Conservation (phyloP, 2,888 invertebrate species). For the Dromius quadrimaculatus region DNA sequence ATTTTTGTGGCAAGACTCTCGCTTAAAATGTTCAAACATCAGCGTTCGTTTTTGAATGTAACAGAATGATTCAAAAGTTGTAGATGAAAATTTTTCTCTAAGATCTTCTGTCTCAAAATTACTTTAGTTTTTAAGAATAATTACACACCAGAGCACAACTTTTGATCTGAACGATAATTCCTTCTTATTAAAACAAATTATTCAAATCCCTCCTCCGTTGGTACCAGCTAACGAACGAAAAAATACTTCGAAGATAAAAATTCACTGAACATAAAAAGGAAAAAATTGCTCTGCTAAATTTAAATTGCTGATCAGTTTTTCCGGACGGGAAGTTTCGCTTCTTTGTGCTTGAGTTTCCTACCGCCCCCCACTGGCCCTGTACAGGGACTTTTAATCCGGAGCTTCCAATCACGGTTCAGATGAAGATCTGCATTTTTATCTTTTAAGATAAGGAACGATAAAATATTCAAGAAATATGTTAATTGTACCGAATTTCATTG, state of each 20-base stretch:
- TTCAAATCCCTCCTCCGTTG: conserved; percentile 18
- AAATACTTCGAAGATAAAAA: conserved; percentile 42
- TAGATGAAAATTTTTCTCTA: no score
- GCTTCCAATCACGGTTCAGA: conserved; percentile 10
- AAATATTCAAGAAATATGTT: no score
- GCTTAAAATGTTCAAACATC: no score
- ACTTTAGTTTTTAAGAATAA: no score
- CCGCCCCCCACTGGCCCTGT: no score
- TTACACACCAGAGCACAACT: no score
- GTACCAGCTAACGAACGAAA: conserved; percentile 36
- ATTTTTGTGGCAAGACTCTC: no score
- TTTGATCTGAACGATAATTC: conserved; percentile 34
- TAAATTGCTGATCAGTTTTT: conserved; percentile 67
- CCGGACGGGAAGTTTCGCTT: conserved; percentile 64
- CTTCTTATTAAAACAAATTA: conserved; percentile 21
- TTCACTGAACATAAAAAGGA: conserved; percentile 43
- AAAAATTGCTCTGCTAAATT: conserved; percentile 64
- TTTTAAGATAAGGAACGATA: no score
- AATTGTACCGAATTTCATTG: no score
- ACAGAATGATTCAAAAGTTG: no score
- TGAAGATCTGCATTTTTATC: conserved; percentile 6
- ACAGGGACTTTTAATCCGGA: conserved; percentile 17
- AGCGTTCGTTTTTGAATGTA: no score
- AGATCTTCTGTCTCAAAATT: no score
- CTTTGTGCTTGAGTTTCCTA: conserved; percentile 25